These are phyloP conservation scores for Zele albiditarsus DNA, from an alignment of 2,888 invertebrate species.

Conservation along the genomic window DNA sequence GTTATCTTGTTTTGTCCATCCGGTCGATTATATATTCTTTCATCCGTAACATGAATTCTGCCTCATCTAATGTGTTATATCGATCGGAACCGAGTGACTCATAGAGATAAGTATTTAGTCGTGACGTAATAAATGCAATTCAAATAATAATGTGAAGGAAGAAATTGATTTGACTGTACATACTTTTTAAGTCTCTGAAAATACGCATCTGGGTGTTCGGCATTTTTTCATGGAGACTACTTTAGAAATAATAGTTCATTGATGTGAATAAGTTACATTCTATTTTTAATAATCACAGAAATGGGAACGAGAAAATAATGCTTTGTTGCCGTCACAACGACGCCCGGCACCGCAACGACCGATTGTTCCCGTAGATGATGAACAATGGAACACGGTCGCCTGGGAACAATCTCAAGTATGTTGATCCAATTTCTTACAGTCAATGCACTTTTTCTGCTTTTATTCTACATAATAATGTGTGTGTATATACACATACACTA, in stretches of 20 bases:
- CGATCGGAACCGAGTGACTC: neutral
- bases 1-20: constrained; percentile 38
- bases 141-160: neutral
- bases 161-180: neutral
- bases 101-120: constrained; percentile 45
- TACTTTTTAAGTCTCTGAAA: too few species aligned
- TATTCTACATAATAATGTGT: constrained; percentile 45
- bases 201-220: too few species aligned
- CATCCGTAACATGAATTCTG: constrained; percentile 3
- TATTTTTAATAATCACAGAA: constrained; percentile 72
- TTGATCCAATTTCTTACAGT: constrained; percentile 12
- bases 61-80: neutral
- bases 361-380: constrained; percentile 67
- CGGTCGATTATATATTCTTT: neutral
- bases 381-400: constrained; percentile 75
- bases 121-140: neutral
- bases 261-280: neutral
- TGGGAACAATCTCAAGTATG: constrained; percentile 76
- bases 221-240: too few species aligned
- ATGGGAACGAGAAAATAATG: constrained; percentile 78
- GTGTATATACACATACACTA: constrained; percentile 11
- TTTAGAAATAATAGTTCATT: neutral
- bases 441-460: neutral
- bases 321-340: constrained; percentile 74
- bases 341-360: constrained; percentile 76